Base-by-base conservation (phyloP, 2,888 invertebrate species). In the Diplazon laetatorius region DNA sequence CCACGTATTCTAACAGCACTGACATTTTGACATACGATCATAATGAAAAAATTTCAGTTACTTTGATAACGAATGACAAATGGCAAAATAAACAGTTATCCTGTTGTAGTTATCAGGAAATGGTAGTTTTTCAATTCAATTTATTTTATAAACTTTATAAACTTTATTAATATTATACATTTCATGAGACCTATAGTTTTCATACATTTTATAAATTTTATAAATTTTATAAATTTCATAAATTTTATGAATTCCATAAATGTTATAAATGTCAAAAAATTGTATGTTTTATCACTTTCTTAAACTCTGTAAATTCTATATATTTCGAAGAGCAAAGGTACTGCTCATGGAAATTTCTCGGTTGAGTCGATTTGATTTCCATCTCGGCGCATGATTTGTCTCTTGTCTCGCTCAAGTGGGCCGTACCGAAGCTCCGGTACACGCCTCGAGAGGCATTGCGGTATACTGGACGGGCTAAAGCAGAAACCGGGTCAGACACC, bases 361-460 rank as follows among this genome's bases (percentile, higher is more conserved):
- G 42, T 42, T 12, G 42, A 30, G 16, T 37, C 46, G 68, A 59
- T 68, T 62, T 55, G 55, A 69, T 69, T 62, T 75, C 25, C 68
- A 35, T 74, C 50, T 66, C 50, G 30, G 37, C n/a, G 12, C 30
- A 16, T 4, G 50, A 59, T 30, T 16, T 37, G 62, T 50, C 20
- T 74, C 59, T 22, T 37, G 68, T 55, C 18, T 25, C 52, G 42
- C 52, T 52, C 62, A 52, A 52, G 52, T 63, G 10, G 14, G 35
- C 37, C 18, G 14, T 12, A 18, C 42, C 42, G 35, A 16, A 30
- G 12, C 14, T 48, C n/a, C 59, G 39, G 39, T 18, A 14, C 57
- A 59, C 39, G 39, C 42, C 20, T 39, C 46, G 4, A 12, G 25
- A 52, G 50, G 25, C 12, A 52, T 22, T 25, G 50, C 10, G 20